Base-by-base conservation (phyloP, 1,140 invertebrate genomes). In the Rhopalosiphum padi region DNA sequence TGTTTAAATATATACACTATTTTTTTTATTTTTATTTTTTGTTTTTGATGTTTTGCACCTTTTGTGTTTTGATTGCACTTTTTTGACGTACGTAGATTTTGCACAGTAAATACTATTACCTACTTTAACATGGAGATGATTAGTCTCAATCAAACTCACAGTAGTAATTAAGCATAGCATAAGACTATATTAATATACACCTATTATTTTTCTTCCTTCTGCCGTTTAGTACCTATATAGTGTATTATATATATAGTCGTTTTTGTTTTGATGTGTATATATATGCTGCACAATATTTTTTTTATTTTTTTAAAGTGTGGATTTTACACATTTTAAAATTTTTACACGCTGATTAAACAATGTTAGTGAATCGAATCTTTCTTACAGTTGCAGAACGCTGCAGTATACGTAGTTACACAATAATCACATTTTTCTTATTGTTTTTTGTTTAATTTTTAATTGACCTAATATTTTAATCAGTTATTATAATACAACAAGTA, bases 11-110 rank as follows among this genome's bases (percentile, higher is more conserved):
- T 89, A 53, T 89, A 55, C 51, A 89, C 88, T 89, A 55, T 89
- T 89, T 89, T 53, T 88, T 85, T 35, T 37, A 1, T 30, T 0
- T 85, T 86, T 85, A 46, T 86, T 88, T 43, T 94, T 86, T 92
- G 30, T 93, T 94, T 85, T 94, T 94, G 94, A 94, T 94, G 60
- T 94, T 91, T 94, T 90, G 89, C 93, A 90, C 94, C 85, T 48
- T 94, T 93, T 93, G 90, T 89, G 92, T 91, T 93, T 94, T 87
- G 87, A 68, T 90, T 93, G 94, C 93, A 94, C 94, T 85, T 93
- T 93, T 92, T 93, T 93, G 22, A 43, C 43, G 90, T 91, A 91
- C 15, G 60, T 77, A 77, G 60, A 77, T 77, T 77, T 68, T 93
- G 91, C 91, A 93, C 91, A 46, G 91, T 93, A 93, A 37, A 77